Evolutionary conservation across 1,140 invertebrate genomes (phyloP).

Genomic region (Chironomus tepperi): DNA sequence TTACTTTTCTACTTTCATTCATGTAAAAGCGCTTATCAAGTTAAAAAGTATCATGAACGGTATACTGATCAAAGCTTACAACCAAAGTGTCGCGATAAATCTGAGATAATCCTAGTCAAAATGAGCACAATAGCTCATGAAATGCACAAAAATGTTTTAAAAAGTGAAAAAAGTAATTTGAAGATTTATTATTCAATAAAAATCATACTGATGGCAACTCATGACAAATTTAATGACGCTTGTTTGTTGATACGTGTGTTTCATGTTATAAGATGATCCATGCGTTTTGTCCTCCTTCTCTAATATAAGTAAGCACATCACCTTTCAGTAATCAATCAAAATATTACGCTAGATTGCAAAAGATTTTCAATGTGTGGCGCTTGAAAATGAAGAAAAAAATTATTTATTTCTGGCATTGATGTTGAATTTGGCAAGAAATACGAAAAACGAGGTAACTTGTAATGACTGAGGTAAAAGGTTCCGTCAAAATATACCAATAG

Average conservation of each 20-base stretch:
- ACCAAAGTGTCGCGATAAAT: too few species aligned
- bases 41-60: too few species aligned
- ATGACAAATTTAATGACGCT: conserved; percentile 20
- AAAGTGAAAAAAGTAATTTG: neutral
- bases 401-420: too few species aligned
- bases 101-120: too few species aligned
- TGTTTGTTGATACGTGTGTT: conserved; percentile 3
- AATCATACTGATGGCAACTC: neutral
- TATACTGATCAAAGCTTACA: too few species aligned
- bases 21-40: neutral
- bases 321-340: conserved; percentile 19
- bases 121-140: too few species aligned
- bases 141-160: neutral
- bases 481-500: neutral
- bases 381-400: neutral
- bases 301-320: neutral
- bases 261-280: conserved; percentile 8
- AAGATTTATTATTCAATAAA: conserved; percentile 23
- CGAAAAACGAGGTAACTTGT: neutral
- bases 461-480: neutral
- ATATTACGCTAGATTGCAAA: neutral
- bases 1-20: neutral
- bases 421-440: neutral
- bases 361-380: neutral
- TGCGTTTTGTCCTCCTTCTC: neutral